A percentile compares a stretch with the other conserved stretches of the same genome.
phyloP scores from a whole-genome alignment of 2,113 vertebrate species.

The Hemiscyllium ocellatum region DNA sequence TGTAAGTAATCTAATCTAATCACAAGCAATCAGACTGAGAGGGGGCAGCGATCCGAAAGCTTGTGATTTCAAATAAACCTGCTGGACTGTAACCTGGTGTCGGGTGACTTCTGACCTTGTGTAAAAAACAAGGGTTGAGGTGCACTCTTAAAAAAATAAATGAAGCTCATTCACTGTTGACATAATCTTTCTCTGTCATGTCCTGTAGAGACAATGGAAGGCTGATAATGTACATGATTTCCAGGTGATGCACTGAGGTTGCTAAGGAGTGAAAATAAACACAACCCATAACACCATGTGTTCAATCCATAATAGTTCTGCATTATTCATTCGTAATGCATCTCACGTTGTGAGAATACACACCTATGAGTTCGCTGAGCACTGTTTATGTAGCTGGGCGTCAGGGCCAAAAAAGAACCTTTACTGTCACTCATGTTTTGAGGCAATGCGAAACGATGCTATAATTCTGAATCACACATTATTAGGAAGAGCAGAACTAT shows the following conservation, averaged over 20 bases:
- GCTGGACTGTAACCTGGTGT: too few species aligned
- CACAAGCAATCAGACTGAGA: too few species aligned
- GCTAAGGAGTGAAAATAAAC: constrained; percentile 14
- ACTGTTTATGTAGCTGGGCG: background rate
- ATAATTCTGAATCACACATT: too few species aligned
- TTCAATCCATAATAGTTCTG: background rate
- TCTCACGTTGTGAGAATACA: background rate
- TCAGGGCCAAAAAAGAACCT: background rate
- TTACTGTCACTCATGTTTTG: too few species aligned
- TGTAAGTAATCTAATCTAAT: too few species aligned
- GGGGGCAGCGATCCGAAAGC: too few species aligned
- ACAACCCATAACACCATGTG: background rate
- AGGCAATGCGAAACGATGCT: too few species aligned
- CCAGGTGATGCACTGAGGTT: background rate
- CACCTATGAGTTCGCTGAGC: background rate
- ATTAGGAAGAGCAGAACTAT: too few species aligned
- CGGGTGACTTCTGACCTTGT: too few species aligned
- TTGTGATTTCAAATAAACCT: too few species aligned
- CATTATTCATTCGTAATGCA: background rate
- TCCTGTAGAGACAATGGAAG: background rate
- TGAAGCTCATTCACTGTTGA: background rate
- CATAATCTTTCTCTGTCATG: constrained; percentile 15
- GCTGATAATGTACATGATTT: background rate
- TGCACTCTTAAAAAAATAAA: constrained; percentile 2
- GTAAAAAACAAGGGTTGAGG: background rate